Base-by-base conservation (phyloP, 2,113 vertebrate species). In the Speoplatyrhinus poulsoni region DNA sequence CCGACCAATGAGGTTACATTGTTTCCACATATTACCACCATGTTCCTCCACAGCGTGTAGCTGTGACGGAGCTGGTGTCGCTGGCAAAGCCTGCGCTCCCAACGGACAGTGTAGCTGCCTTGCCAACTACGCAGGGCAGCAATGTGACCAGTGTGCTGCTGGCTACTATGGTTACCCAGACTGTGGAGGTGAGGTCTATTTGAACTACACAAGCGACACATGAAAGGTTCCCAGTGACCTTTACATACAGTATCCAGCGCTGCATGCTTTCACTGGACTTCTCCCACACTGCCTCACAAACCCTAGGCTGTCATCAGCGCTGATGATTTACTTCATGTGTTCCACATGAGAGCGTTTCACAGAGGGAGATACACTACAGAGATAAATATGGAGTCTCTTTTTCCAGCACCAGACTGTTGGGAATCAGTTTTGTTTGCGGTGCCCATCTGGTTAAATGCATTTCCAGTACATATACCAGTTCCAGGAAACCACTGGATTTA, bases 121-220 rank as follows among this genome's bases (percentile, higher is more conserved):
- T 3, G 60, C 61, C 9, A 90, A 84, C 77, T 93, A 83, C 0
- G 70, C 71, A 8, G 92, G 94, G 12, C 72, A 60, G 41, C 83
- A 79, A 47, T 95, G 93, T 83, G 84, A 88, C 8, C 80, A 70
- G 36, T 94, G 92, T 5, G 88, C 91, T 52, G 77, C 72, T 0
- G 92, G 92, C 66, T 91, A 91, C 85, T 92, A 93, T 67, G 84
- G 83, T 62, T 94, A 91, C 69, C 94, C 95, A 53, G 89, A 59
- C 70, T 96, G 95, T 74, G 87, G 85, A 32, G 19, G 92, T 93
- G 69, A 88, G 92, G 90, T 32, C 12, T 0, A 12, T 48, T 58
- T 41, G 33, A 52, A 47, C 6, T 50, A 41, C n/a, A 12, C 47
- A 16, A 57, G 66, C 79, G 67, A 47, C 57, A 80, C 57, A 47